Percentiles rank a stretch among this genome's conserved stretches.
These are phyloP conservation scores for Morinoia aosen DNA, from an alignment of 2,888 invertebrate species.

Conservation along the genomic window DNA sequence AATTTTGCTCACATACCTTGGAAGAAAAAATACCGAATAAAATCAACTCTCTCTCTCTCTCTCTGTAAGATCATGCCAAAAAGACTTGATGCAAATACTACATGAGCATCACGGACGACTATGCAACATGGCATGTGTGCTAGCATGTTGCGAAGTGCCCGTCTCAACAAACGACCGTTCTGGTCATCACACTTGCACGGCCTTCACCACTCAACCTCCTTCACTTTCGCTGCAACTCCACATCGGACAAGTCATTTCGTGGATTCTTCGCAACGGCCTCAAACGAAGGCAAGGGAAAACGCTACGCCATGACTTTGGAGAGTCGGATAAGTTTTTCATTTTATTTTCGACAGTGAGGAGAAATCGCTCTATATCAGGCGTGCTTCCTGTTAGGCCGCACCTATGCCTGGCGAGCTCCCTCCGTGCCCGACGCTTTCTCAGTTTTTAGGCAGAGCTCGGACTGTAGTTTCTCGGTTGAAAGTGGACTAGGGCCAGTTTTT, in stretches of 20 bases:
- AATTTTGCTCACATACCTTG: too few relatives aligned
- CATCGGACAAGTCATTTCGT: neutral
- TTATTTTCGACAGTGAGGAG: neutral
- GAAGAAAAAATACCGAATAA: too few relatives aligned
- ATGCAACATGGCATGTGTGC: too few relatives aligned
- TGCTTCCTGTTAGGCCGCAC: slow-evolving; percentile 7
- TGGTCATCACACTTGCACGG: neutral
- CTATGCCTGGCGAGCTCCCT: slow-evolving; percentile 13
- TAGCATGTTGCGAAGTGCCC: neutral
- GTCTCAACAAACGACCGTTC: neutral
- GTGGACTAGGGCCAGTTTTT: slow-evolving; percentile 40
- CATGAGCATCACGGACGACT: too few relatives aligned
- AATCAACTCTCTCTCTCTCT: too few relatives aligned
- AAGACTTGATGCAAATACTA: too few relatives aligned
- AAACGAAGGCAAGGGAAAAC: neutral
- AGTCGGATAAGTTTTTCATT: neutral
- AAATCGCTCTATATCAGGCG: slow-evolving; percentile 18
- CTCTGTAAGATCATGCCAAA: too few relatives aligned
- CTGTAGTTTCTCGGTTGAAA: slow-evolving; percentile 27
- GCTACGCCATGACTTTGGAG: neutral
- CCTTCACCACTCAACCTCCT: slow-evolving; percentile 18
- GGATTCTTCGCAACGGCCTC: neutral
- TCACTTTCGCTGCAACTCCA: neutral
- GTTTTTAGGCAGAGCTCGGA: slow-evolving; percentile 1
- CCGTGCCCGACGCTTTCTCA: neutral